Conservation (phyloP, 2,888 invertebrate species). For the Tipula vernalis region DNA sequence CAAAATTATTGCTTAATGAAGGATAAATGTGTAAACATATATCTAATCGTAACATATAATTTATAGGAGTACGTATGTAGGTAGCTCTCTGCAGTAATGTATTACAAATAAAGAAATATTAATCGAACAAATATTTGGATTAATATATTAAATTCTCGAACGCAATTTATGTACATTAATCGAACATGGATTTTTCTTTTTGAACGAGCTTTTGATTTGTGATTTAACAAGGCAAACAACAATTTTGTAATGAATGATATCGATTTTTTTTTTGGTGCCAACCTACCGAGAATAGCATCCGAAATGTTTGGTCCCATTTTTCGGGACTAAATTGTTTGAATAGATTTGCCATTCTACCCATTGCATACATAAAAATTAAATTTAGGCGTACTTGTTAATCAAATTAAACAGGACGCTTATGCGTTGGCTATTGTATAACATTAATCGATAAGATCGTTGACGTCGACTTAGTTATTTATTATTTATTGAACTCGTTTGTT, state of each 20-base stretch:
- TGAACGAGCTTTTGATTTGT: neutral
- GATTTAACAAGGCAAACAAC: neutral
- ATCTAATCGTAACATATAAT: neutral
- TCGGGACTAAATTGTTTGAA: too few relatives aligned
- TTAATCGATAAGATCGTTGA: too few relatives aligned
- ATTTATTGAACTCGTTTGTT: too few relatives aligned
- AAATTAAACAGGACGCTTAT: too few relatives aligned
- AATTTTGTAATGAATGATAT: neutral
- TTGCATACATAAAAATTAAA: too few relatives aligned
- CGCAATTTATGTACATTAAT: neutral
- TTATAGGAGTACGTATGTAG: neutral
- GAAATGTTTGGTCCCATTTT: too few relatives aligned
- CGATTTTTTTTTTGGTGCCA: neutral
- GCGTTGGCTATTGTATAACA: too few relatives aligned
- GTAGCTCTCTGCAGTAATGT: neutral
- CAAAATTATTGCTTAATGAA: neutral
- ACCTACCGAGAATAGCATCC: too few relatives aligned
- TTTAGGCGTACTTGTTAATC: too few relatives aligned
- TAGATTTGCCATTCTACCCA: too few relatives aligned
- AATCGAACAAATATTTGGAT: neutral
- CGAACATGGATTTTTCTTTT: neutral
- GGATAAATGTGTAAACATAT: neutral
- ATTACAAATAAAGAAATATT: neutral
- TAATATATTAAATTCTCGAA: neutral
- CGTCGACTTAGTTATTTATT: too few relatives aligned